Base-by-base conservation (phyloP, 2,797 vertebrate genomes). In the Xenops minutus region DNA sequence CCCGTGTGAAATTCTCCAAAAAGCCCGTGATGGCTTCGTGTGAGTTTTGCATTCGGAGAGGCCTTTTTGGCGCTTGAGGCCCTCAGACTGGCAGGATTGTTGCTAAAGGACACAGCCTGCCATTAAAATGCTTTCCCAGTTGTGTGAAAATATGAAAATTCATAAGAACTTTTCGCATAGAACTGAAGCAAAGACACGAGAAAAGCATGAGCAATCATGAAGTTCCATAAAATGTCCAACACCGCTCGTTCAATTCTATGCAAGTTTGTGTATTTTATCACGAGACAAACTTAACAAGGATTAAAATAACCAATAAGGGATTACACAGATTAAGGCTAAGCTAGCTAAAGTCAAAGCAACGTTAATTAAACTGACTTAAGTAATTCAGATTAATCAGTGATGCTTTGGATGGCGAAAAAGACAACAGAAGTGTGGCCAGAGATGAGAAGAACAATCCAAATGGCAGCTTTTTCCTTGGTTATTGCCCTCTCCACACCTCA, bases 321-420 rank as follows among this genome's bases (percentile, higher is more conserved):
- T 96, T 83, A 88, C 73, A 61, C 32, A 66, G 92, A 92, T 93
- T 79, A 93, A 93, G 87, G 43, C 55, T 93, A 72, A 92, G 54
- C 81, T 95, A 78, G 93, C 90, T 94, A 88, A 90, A 93, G 91
- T 56, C 66, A 88, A 92, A 86, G 85, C 66, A 72, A n/a, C 16
- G 51, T 90, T 95, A 91, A 94, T 93, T 84, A 93, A 93, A 90
- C 46, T 32, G 88, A 78, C 2, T 76, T 86, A 76, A 86, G 74
- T 62, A 78, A 89, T 84, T 85, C 51, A 66, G 89, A 79, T 89
- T 93, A 86, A 93, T 76, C 89, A 52, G 49, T 37, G 63, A 44
- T 81, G 77, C 77, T 81, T 82, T 39, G 78, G 63, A 87, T 32
- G 74, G 75, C 83, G 68, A 62, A 62, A 69, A 77, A 77, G n/a